A percentile compares a stretch with the other conserved stretches of the same genome.
Evolutionary conservation across 2,113 vertebrate species (phyloP).

Genomic region (Alligator sinensis): DNA sequence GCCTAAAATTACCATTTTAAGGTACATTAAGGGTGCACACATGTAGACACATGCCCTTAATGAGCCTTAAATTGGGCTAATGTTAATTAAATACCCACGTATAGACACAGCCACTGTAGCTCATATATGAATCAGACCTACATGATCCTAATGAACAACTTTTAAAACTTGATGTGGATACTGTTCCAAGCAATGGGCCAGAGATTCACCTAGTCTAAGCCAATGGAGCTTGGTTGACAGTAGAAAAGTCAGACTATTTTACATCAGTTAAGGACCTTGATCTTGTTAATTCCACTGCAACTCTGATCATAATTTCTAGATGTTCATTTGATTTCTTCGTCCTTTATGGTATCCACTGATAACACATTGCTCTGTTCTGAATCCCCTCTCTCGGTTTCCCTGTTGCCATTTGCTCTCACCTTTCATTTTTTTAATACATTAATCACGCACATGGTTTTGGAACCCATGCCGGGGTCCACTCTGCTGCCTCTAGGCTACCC

Average conservation of each 20-base stretch:
- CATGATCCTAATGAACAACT: not conserved
- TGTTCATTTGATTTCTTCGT: not conserved
- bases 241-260: not conserved
- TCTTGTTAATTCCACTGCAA: not conserved
- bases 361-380: not conserved
- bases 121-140: not conserved
- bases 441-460: too few species aligned
- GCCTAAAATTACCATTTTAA: too few species aligned
- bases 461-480: too few species aligned
- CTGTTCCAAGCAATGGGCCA: not conserved
- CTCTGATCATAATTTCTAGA: not conserved
- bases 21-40: too few species aligned
- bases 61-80: too few species aligned
- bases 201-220: not conserved
- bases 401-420: not conserved
- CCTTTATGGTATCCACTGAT: not conserved
- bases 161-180: not conserved
- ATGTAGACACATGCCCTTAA: too few species aligned
- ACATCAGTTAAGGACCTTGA: not conserved
- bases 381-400: not conserved
- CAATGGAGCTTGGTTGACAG: not conserved
- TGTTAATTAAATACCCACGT: too few species aligned
- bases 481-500: too few species aligned
- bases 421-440: not conserved
- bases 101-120: not conserved